Evolutionary conservation across 2,888 invertebrate species (phyloP), one percentile per base, ranked within the genome.

Genomic region (Oscheius sp.): DNA sequence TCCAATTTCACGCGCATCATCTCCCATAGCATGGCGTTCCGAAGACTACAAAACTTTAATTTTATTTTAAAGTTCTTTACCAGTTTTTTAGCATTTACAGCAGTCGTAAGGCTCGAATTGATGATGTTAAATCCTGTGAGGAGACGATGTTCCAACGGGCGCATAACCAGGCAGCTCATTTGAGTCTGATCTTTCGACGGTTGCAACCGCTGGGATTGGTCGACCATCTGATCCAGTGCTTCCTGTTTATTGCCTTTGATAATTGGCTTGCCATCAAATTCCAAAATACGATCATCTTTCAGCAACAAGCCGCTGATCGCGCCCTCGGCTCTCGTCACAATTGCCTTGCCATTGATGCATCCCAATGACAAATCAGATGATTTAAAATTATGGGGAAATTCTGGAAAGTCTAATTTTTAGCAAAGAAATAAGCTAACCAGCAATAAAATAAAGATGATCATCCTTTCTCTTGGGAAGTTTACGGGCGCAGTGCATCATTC

Each of bases 1-100:
- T 18, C 56, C 56, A 16, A 55, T 55, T 16, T 55, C 56, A 55
- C 56, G 21, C 6, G 56, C 56, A 21, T 55, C 56, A 21, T 55
- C 49, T 49, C 49, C 49, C 49, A 49, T 49, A 49, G 2, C 13
- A 13, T n/a, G n/a, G n/a, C n/a, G n/a, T n/a, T n/a, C n/a, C n/a
- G n/a, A n/a, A n/a, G 35, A 9, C 35, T 35, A 35, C 9, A 35
- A 35, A n/a, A n/a, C n/a, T n/a, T n/a, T n/a, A n/a, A n/a, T n/a
- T 35, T 6, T 35, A 35, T 35, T 35, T 35, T 35, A n/a, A n/a
- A n/a, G n/a, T n/a, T 35, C 3, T 35, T 35, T 35, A 35, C 35
- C 35, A 6, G 35, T 35, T 35, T 35, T 35, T 35, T 35, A 6
- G 35, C 35, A 35, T 3, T 35, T 3, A 35, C 35, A 35, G 35